Percentiles rank a stretch among this genome's conserved stretches.
These are phyloP conservation scores for Drosophila lacertosa DNA, from an alignment of 1,140 invertebrate genomes.

Conservation along the genomic window DNA sequence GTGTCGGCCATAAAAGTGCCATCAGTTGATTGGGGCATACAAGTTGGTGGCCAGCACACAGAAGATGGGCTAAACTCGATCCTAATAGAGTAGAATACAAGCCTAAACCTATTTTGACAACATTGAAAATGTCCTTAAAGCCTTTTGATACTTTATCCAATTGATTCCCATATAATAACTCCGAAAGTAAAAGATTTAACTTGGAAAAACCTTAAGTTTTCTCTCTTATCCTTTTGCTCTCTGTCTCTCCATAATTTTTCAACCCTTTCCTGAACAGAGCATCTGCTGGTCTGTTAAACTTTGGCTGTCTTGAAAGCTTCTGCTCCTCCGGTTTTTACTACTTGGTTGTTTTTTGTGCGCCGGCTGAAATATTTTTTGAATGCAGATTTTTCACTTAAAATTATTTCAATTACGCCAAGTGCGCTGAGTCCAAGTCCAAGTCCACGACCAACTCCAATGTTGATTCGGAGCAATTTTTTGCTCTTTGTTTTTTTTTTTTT, in stretches of 20 bases:
- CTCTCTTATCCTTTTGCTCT: background rate
- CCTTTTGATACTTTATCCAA: no score
- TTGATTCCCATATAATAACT: no score
- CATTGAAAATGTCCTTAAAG: no score
- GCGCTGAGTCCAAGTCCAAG: slow-evolving; percentile 36
- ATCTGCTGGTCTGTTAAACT: background rate
- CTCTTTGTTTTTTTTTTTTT: slow-evolving; percentile 4
- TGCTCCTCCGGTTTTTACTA: slow-evolving; percentile 36
- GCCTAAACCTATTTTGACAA: no score
- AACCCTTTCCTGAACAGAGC: background rate
- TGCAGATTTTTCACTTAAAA: slow-evolving; percentile 82
- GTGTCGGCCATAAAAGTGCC: slow-evolving; percentile 15
- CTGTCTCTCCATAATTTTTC: background rate
- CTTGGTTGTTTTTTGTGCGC: slow-evolving; percentile 40
- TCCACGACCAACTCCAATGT: slow-evolving; percentile 6
- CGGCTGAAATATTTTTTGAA: slow-evolving; percentile 76
- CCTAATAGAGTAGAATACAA: no score
- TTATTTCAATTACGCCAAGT: slow-evolving; percentile 81
- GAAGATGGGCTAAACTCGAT: background rate
- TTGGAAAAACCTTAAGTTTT: background rate
- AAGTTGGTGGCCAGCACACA: background rate
- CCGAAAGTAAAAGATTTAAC: no score
- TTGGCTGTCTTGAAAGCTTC: background rate
- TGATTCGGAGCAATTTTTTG: slow-evolving; percentile 10
- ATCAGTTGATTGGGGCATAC: slow-evolving; percentile 34